Evolutionary conservation across 1,140 invertebrate genomes (phyloP).

Genomic region (Frieseomelitta varia): DNA sequence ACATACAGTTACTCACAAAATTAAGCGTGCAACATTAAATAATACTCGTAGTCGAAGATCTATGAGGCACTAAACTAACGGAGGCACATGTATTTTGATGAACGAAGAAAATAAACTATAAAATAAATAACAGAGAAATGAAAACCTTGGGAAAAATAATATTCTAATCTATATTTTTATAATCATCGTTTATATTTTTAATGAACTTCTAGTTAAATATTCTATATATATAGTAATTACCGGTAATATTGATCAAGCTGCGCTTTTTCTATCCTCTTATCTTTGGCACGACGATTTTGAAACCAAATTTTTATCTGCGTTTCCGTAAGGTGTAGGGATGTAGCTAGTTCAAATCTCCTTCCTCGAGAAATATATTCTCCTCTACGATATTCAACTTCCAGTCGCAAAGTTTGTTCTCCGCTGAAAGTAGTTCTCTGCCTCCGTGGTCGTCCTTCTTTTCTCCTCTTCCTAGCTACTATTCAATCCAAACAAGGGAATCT

Average conservation of each 20-base stretch:
- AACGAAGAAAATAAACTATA: not conserved
- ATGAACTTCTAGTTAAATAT: not conserved
- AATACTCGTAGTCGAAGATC: not conserved
- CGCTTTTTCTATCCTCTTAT: constrained; percentile 97
- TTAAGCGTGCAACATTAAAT: not conserved
- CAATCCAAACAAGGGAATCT: not conserved
- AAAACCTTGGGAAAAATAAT: not conserved
- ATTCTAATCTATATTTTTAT: not conserved
- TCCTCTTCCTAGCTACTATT: constrained; percentile 90
- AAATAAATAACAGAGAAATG: not conserved
- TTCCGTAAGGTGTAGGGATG: constrained; percentile 91
- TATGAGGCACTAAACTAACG: not conserved
- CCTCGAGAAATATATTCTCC: constrained; percentile 96
- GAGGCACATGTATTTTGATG: not conserved
- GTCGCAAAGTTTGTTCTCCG: constrained; percentile 93
- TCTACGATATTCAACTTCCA: constrained; percentile 95
- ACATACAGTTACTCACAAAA: not conserved
- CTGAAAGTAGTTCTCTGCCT: constrained; percentile 97
- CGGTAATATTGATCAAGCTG: constrained; percentile 96
- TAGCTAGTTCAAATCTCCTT: constrained; percentile 92
- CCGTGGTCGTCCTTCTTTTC: constrained; percentile 92
- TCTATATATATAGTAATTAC: constrained; percentile 80
- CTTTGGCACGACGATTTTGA: constrained; percentile 96
- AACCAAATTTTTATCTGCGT: constrained; percentile 99
- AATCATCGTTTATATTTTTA: not conserved